A percentile compares a stretch with the other conserved stretches of the same genome.
Conservation (phyloP, 2,113 vertebrate species). For the Butorides virescens region DNA sequence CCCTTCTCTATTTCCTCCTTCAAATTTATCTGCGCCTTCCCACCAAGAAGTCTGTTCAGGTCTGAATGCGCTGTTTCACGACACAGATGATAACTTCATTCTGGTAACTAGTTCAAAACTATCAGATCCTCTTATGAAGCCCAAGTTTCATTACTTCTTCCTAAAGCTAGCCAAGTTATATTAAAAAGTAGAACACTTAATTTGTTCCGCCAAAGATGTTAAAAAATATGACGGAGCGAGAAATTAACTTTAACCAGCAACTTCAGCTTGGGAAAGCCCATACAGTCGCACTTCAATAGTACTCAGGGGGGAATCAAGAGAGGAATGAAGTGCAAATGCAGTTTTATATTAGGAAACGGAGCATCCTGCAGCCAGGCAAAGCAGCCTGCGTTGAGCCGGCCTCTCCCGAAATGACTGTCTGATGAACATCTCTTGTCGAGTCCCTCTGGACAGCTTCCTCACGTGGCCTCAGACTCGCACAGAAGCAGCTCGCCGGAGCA, state of each 20-base stretch:
- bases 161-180: not conserved
- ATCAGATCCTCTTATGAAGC: fast-evolving
- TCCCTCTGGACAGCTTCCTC: not conserved
- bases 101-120: not conserved
- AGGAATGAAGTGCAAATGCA: not conserved
- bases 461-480: fast-evolving
- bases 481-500: not conserved
- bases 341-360: not conserved
- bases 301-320: fast-evolving
- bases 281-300: not conserved
- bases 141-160: not conserved
- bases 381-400: not conserved
- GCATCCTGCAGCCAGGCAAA: not conserved
- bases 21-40: not conserved
- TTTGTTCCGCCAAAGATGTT: not conserved
- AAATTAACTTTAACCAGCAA: not conserved
- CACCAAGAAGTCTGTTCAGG: not conserved
- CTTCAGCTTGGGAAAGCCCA: not conserved
- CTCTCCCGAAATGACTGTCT: not conserved
- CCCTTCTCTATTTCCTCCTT: not conserved
- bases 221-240: not conserved
- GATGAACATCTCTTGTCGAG: not conserved
- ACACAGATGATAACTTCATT: not conserved
- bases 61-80: not conserved
- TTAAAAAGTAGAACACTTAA: not conserved